A percentile compares a stretch with the other conserved stretches of the same genome.
Conservation (phyloP, 2,888 invertebrate genomes). For the Furcula furcula region DNA sequence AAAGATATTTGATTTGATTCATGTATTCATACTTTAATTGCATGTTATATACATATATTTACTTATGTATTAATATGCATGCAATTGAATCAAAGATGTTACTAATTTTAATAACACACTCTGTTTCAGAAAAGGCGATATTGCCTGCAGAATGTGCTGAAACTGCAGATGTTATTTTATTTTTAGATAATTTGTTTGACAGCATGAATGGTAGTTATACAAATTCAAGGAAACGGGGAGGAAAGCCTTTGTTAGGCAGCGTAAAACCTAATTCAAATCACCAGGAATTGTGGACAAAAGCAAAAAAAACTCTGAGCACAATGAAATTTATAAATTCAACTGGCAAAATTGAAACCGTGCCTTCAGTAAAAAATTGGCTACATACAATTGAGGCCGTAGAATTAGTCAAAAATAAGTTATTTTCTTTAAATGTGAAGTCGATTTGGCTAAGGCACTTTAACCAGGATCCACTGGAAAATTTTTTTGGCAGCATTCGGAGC, state of each 20-base stretch:
- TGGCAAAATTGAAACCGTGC: background rate
- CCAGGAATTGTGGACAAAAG: background rate
- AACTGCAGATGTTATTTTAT: slow-evolving; percentile 4
- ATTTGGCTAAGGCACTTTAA: slow-evolving; percentile 10
- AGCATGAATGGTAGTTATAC: slow-evolving; percentile 1
- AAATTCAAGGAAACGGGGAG: background rate
- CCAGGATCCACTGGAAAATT: slow-evolving; percentile 11
- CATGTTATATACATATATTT: too few species aligned
- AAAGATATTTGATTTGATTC: too few species aligned
- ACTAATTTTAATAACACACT: too few species aligned
- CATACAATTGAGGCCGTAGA: slow-evolving; percentile 5
- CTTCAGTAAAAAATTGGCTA: slow-evolving; percentile 3
- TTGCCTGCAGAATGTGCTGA: slow-evolving; percentile 2
- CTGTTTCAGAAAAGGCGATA: slow-evolving; percentile 2
- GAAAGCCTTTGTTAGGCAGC: background rate
- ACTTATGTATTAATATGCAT: too few species aligned
- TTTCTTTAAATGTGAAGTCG: background rate
- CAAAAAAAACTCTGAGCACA: background rate
- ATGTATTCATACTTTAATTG: too few species aligned
- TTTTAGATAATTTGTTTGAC: slow-evolving; percentile 6
- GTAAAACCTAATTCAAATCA: background rate
- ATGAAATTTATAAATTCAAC: background rate
- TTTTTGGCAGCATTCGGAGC: slow-evolving; percentile 7
- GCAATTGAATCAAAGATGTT: too few species aligned
- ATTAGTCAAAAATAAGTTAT: slow-evolving; percentile 2